Conservation (phyloP, 2,113 vertebrate species). For the Rattus rattus region DNA sequence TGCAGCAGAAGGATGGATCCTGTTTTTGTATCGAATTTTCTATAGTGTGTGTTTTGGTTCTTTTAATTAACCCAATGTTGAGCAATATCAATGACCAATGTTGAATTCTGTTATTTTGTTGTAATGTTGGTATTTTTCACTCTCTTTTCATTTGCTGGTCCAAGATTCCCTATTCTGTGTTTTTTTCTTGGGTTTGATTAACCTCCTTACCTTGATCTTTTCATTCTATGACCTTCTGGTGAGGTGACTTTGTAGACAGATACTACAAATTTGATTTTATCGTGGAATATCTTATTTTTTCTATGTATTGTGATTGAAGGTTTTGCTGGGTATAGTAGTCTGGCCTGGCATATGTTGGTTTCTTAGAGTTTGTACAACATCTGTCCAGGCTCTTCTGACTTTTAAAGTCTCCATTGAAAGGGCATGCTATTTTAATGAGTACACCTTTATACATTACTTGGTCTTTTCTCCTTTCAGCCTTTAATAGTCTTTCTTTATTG, state of each 20-base stretch:
- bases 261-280: not conserved
- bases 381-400: not conserved
- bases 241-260: not conserved
- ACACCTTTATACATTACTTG: not conserved
- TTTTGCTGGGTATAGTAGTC: not conserved
- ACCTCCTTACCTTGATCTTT: not conserved
- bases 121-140: too few species aligned
- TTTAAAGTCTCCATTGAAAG: not conserved
- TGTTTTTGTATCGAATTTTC: not conserved
- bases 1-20: not conserved
- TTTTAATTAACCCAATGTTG: not conserved
- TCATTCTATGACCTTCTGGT: not conserved
- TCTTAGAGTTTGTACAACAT: not conserved
- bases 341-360: not conserved
- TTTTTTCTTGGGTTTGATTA: not conserved
- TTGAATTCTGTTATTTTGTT: not conserved
- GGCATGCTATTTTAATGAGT: not conserved
- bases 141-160: not conserved
- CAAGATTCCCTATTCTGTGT: not conserved
- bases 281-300: not conserved
- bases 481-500: not conserved
- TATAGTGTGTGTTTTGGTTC: not conserved
- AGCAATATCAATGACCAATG: not conserved
- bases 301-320: not conserved
- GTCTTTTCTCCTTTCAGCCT: not conserved